Conservation (phyloP, 2,113 vertebrate species). For the Acanthisitta chloris region DNA sequence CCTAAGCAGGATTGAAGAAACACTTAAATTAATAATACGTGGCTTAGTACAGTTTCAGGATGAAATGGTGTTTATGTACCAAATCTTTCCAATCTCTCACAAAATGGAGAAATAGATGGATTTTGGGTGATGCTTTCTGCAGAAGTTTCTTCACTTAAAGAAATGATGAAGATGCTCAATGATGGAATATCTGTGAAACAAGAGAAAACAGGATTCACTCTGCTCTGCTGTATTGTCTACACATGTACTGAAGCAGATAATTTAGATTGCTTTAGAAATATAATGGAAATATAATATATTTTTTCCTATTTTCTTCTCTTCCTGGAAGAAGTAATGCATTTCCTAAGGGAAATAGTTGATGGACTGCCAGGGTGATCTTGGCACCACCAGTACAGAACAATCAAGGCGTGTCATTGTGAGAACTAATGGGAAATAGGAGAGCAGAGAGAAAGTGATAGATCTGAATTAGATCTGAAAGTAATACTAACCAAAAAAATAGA, state of each 20-base stretch:
- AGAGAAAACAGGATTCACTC: neutral
- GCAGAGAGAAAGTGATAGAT: neutral
- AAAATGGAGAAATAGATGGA: neutral
- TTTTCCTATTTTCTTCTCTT: neutral
- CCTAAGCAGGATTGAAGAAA: conserved; percentile 60
- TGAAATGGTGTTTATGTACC: neutral
- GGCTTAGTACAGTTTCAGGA: conserved; percentile 40
- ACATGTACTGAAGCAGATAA: neutral
- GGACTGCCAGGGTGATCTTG: neutral
- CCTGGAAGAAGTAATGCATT: neutral
- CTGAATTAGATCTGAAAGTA: neutral
- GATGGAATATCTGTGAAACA: neutral
- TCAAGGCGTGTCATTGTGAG: neutral
- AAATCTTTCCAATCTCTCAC: neutral
- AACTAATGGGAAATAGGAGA: neutral
- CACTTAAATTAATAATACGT: conserved; percentile 45
- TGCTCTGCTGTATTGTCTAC: neutral
- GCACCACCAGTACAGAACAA: neutral
- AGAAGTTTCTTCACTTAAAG: neutral
- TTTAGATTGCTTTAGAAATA: conserved; percentile 25
- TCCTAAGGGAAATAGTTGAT: conserved; percentile 19
- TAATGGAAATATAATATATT: neutral
- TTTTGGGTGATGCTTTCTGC: neutral
- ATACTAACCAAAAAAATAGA: neutral
- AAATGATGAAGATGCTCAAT: neutral